Conservation (phyloP, 2,888 invertebrate species). For the Gymnoscelis rufifasciata region DNA sequence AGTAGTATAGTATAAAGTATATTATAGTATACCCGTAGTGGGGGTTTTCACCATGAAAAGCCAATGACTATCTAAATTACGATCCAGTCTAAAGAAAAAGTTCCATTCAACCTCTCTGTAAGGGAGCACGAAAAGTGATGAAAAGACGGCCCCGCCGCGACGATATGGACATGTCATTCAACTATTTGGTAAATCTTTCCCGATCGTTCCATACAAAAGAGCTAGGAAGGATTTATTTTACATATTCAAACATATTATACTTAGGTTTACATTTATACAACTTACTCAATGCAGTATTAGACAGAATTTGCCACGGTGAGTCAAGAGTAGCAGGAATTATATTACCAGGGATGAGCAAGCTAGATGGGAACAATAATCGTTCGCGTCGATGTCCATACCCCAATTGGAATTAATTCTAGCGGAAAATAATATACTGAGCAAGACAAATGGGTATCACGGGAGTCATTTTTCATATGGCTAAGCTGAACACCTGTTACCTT, state of each 20-base stretch:
- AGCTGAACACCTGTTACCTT: conserved; percentile 52
- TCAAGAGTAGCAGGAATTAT: too few species aligned
- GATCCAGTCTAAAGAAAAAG: conserved; percentile 45
- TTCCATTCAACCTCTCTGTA: conserved; percentile 48
- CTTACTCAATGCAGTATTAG: too few species aligned
- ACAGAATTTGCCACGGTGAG: too few species aligned
- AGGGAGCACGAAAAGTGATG: conserved; percentile 51
- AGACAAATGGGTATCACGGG: conserved; percentile 34
- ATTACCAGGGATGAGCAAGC: too few species aligned
- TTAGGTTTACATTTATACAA: too few species aligned
- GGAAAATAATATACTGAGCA: conserved; percentile 37
- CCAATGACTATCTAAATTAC: conserved; percentile 10
- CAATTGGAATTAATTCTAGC: conserved; percentile 26
- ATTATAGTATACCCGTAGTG: too few species aligned
- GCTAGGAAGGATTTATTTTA: not conserved
- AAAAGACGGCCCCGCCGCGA: conserved; percentile 43
- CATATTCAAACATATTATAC: too few species aligned
- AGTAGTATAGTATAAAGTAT: too few species aligned
- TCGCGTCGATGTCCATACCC: not conserved
- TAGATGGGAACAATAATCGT: too few species aligned
- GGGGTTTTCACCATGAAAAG: not conserved
- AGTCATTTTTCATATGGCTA: conserved; percentile 41
- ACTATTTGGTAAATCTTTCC: conserved; percentile 34
- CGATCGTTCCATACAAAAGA: conserved; percentile 8
- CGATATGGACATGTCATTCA: conserved; percentile 43